Conservation (phyloP, 2,888 invertebrate genomes). For the Habroteleia sp. region DNA sequence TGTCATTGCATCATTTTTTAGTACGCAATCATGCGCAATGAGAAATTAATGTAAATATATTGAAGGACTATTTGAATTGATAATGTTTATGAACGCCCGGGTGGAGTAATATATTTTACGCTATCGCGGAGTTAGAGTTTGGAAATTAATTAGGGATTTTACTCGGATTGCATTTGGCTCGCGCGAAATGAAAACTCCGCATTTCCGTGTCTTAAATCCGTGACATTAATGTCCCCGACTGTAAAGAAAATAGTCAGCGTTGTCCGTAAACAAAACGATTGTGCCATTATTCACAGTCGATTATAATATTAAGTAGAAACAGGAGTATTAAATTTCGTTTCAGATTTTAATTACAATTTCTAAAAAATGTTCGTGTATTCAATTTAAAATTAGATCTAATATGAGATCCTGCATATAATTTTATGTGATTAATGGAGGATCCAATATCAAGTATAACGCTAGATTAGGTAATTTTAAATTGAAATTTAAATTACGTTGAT, state of each 20-base stretch:
- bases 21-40: conserved; percentile 14
- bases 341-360: too few relatives aligned
- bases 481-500: too few relatives aligned
- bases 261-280: not conserved
- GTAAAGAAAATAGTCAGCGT: not conserved
- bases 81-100: conserved; percentile 35
- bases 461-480: too few relatives aligned
- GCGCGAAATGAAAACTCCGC: not conserved
- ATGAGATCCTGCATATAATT: too few relatives aligned
- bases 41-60: conserved; percentile 42
- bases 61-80: conserved; percentile 40
- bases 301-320: too few relatives aligned
- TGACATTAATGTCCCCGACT: not conserved
- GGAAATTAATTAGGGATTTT: conserved; percentile 31
- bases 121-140: conserved; percentile 21
- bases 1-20: conserved; percentile 25
- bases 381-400: too few relatives aligned
- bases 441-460: too few relatives aligned
- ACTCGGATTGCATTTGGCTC: conserved; percentile 13
- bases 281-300: conserved; percentile 10
- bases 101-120: conserved; percentile 28
- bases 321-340: too few relatives aligned
- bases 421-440: too few relatives aligned
- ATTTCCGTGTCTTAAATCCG: too few relatives aligned
- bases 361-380: too few relatives aligned